Conservation (phyloP, 2,888 invertebrate species). For the Bugula neritina region DNA sequence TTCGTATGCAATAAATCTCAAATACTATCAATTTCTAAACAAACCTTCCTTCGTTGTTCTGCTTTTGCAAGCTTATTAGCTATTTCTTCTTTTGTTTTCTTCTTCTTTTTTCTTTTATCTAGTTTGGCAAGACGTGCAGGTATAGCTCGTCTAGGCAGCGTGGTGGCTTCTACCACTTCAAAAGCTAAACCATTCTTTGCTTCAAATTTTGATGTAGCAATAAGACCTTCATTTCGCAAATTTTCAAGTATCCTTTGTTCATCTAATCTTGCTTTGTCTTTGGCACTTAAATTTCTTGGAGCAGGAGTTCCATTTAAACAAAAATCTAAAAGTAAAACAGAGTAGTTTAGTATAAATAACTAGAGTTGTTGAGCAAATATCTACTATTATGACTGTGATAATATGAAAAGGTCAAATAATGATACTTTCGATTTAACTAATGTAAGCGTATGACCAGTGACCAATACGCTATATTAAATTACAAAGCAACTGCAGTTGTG, state of each 20-base stretch:
- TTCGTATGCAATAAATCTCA: too few species aligned
- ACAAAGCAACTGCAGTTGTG: too few species aligned
- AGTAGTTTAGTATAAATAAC: too few species aligned
- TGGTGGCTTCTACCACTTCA: slow-evolving; percentile 36
- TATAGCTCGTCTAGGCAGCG: slow-evolving; percentile 31
- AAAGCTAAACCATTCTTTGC: slow-evolving; percentile 47
- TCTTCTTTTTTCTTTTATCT: slow-evolving; percentile 42
- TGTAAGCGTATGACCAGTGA: too few species aligned
- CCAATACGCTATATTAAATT: too few species aligned
- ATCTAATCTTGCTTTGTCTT: slow-evolving; percentile 44
- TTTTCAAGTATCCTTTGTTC: slow-evolving; percentile 48
- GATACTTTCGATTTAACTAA: too few species aligned
- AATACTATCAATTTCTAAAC: too few species aligned
- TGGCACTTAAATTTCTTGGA: slow-evolving; percentile 26
- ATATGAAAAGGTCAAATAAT: too few species aligned
- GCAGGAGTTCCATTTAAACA: slow-evolving; percentile 23
- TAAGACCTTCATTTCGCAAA: slow-evolving; percentile 52
- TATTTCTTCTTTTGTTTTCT: slow-evolving; percentile 45
- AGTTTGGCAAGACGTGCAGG: slow-evolving; percentile 44
- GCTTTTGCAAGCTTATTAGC: slow-evolving; percentile 43
- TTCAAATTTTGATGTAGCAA: slow-evolving; percentile 45
- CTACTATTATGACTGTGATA: too few species aligned
- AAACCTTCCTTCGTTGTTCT: slow-evolving; percentile 44
- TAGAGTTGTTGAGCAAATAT: too few species aligned
- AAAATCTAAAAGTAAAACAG: slow-evolving; percentile 14